These are phyloP conservation scores for Rhopalosiphum maidis DNA, from an alignment of 1,140 invertebrate species.

Conservation along the genomic window DNA sequence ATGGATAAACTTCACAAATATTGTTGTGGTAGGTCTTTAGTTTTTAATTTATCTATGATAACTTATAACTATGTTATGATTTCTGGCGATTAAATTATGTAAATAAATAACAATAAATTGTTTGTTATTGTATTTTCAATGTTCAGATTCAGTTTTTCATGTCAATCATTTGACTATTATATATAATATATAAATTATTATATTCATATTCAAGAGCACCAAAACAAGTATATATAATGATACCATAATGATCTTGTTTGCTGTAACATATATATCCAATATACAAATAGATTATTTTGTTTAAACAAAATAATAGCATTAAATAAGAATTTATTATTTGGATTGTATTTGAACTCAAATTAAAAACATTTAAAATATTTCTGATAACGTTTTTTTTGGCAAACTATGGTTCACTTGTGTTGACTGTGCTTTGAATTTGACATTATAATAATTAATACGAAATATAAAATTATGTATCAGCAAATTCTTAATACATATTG, in stretches of 20 bases:
- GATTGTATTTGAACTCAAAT: not conserved
- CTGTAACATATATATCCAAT: not conserved
- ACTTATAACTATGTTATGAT: not conserved
- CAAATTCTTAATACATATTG: not conserved
- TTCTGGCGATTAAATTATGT: not conserved
- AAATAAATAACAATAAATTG: not conserved
- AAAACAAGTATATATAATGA: not conserved
- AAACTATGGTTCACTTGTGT: not conserved
- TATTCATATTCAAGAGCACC: not conserved
- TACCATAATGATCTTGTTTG: not conserved
- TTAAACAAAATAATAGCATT: not conserved
- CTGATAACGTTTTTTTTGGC: too few species aligned
- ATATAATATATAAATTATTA: not conserved
- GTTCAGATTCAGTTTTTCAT: not conserved
- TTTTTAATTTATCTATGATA: not conserved
- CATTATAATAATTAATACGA: not conserved
- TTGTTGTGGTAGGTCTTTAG: constrained; percentile 19
- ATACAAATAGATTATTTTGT: not conserved
- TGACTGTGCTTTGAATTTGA: not conserved
- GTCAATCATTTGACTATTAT: not conserved
- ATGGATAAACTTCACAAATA: constrained; percentile 4
- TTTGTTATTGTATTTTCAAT: not conserved
- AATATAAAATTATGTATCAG: not conserved
- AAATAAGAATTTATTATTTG: constrained; percentile 2
- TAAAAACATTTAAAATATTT: not conserved